Conservation (phyloP, 2,113 vertebrate species). For the Chloropsis hardwickii region DNA sequence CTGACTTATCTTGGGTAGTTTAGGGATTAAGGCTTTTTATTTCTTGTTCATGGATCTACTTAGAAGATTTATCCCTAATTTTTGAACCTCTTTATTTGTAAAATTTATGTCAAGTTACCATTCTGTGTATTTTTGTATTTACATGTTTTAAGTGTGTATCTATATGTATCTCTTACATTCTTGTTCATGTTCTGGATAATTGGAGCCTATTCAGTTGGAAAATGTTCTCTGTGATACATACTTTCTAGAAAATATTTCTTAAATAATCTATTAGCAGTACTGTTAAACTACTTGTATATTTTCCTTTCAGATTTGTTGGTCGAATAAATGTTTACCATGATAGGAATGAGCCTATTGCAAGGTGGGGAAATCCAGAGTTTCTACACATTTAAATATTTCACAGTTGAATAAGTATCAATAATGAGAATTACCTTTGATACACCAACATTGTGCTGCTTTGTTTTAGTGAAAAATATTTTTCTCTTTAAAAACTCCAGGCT, state of each 20-base stretch:
- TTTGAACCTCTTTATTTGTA: background rate
- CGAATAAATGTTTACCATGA: slow-evolving; percentile 93
- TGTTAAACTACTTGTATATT: background rate
- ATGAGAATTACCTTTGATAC: background rate
- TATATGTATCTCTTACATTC: background rate
- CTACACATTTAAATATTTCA: background rate
- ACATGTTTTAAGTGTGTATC: background rate
- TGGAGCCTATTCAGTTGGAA: background rate
- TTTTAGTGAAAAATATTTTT: background rate
- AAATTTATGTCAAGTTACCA: background rate
- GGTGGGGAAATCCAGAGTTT: slow-evolving; percentile 70
- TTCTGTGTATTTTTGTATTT: background rate
- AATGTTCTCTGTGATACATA: background rate
- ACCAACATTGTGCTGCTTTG: background rate
- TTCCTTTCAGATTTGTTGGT: slow-evolving; percentile 86
- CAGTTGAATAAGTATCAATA: background rate
- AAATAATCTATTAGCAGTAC: background rate
- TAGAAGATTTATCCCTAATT: background rate
- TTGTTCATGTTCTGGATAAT: background rate
- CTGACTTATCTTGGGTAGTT: background rate
- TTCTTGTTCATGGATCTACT: background rate
- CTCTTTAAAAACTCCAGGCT: background rate
- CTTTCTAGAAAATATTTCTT: background rate
- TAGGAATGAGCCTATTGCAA: slow-evolving; percentile 85
- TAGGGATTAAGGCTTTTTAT: background rate